Conservation (phyloP, 2,113 vertebrate genomes). For the Arothron firmamentum region DNA sequence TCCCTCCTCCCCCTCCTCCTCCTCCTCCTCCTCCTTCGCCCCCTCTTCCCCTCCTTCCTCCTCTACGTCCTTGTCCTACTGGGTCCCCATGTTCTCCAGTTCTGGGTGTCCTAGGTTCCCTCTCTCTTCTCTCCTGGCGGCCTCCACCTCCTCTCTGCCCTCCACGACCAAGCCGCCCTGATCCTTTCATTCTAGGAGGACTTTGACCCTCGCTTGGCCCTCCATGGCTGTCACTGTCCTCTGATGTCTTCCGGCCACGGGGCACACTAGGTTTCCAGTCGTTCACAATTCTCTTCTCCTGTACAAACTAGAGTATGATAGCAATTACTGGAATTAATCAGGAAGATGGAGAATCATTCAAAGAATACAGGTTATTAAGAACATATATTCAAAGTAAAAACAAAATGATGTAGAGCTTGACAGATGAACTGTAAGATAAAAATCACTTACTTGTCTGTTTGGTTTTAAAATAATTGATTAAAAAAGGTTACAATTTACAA, state of each 20-base stretch:
- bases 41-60: constrained; percentile 47
- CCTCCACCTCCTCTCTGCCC: constrained; percentile 51
- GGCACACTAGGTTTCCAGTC: constrained; percentile 65
- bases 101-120: constrained; percentile 47
- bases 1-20: constrained; percentile 14
- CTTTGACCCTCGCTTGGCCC: constrained; percentile 42
- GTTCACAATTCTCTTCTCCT: constrained; percentile 80
- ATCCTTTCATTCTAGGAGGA: constrained; percentile 56
- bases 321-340: background rate
- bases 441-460: too few species aligned
- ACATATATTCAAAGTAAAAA: background rate
- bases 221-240: constrained; percentile 44
- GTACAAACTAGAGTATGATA: background rate
- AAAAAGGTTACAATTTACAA: too few species aligned
- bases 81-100: constrained; percentile 50
- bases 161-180: constrained; percentile 55
- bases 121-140: constrained; percentile 43
- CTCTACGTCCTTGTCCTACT: constrained; percentile 39
- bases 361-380: background rate
- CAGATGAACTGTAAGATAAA: too few species aligned
- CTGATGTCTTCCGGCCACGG: constrained; percentile 47
- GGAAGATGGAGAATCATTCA: background rate
- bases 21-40: constrained; percentile 29
- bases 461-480: too few species aligned
- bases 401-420: too few species aligned